Base-by-base conservation (phyloP, 2,797 vertebrate genomes). In the Salmo trutta region DNA sequence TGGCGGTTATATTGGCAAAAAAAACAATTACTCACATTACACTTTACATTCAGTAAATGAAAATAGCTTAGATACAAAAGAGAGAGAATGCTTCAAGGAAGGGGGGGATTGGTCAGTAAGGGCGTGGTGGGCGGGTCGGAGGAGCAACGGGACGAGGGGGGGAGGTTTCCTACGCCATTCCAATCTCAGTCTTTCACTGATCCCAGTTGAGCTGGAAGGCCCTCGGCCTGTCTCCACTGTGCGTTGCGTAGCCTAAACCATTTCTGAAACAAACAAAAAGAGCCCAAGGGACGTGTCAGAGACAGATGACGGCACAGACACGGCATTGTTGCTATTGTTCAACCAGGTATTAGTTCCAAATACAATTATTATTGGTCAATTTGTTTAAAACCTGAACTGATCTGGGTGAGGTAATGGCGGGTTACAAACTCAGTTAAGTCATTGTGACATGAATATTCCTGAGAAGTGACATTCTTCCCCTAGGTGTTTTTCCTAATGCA, bases 171-270 rank as follows among this genome's bases (percentile, higher is more conserved):
- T 56, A 36, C 19, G 12, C n/a, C 14, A 31, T 31, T n/a, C 53
- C 67, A n/a, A 64, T 74, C 64, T 95, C 87, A 99, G 92, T 99
- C 97, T 78, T 96, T 93, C 78, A 99, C 97, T 2, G 97, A 98
- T 59, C 97, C 95, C 0, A 88, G 90, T 81, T 97, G 84, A 3
- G 96, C 94, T 5, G 97, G 97, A 14, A 99, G 93, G 14, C 98
- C 98, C 93, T 99, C 97, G 0, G 95, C 92, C 87, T 89, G 83
- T 86, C 97, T 95, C 98, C 98, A 99, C 91, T 95, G 90, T 0
- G 95, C 95, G 70, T 96, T 95, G 70, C 98, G 96, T 75, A 93
- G 89, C 89, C 91, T 92, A 93, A 98, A 99, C 98, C 97, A 99
- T 92, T 95, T 94, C 98, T 99, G 88, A 7, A 88, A 69, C 31